These are phyloP conservation scores for Dastarcus helophoroides DNA, from an alignment of 2,888 invertebrate species.

Conservation along the genomic window DNA sequence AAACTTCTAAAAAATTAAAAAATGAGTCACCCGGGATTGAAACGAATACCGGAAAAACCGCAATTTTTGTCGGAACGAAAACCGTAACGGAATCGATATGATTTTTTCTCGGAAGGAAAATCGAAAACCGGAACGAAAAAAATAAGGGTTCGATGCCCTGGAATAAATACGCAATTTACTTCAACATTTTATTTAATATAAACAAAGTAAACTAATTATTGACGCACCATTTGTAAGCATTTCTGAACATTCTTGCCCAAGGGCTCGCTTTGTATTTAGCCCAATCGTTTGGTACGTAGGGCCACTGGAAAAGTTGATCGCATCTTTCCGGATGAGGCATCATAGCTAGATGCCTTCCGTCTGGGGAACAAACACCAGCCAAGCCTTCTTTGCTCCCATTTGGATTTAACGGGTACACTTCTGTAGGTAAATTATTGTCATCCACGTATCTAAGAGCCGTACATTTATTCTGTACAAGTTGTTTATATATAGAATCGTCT, in stretches of 20 bases:
- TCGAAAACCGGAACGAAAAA: too few relatives aligned
- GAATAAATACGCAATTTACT: too few relatives aligned
- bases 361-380: constrained; percentile 77
- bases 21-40: too few relatives aligned
- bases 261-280: constrained; percentile 55
- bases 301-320: constrained; percentile 78
- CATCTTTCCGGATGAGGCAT: constrained; percentile 99
- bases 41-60: too few relatives aligned
- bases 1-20: too few relatives aligned
- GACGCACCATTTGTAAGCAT: constrained; percentile 65
- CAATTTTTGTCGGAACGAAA: too few relatives aligned
- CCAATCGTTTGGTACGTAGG: constrained; percentile 49
- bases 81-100: too few relatives aligned
- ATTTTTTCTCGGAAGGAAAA: too few relatives aligned
- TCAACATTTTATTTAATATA: too few relatives aligned
- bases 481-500: constrained; percentile 38
- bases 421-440: constrained; percentile 62
- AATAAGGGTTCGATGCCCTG: too few relatives aligned
- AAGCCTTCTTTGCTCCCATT: constrained; percentile 80
- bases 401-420: constrained; percentile 87
- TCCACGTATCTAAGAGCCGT: constrained; percentile 76
- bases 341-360: constrained; percentile 91
- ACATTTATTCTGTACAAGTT: constrained; percentile 47
- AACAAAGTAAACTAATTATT: too few relatives aligned
- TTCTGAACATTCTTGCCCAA: constrained; percentile 86